These are phyloP conservation scores for Cyphomyrmex costatus DNA, from an alignment of 1,140 invertebrate species.

Conservation along the genomic window DNA sequence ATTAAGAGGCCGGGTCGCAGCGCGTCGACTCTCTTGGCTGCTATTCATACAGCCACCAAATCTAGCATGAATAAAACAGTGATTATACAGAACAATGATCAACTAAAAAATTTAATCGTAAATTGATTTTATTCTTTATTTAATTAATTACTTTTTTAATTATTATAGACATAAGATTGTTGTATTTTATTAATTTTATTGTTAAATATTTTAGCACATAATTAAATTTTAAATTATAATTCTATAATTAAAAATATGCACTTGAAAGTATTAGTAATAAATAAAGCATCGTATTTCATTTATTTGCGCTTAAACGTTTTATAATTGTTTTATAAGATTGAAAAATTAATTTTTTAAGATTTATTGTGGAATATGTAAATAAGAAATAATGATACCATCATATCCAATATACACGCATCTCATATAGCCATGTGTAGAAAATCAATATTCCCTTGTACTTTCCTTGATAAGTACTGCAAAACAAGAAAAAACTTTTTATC, in stretches of 20 bases:
- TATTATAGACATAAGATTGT: not conserved
- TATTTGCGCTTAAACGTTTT: not conserved
- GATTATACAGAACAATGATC: not conserved
- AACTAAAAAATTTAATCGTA: not conserved
- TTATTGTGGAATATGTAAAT: not conserved
- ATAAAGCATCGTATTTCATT: not conserved
- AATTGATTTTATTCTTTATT: not conserved
- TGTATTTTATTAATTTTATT: not conserved
- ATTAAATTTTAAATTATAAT: constrained; percentile 14
- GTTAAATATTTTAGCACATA: not conserved
- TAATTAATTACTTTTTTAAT: not conserved
- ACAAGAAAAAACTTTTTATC: constrained; percentile 33
- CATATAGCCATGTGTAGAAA: not conserved
- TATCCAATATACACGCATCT: not conserved
- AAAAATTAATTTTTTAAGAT: not conserved
- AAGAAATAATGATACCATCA: not conserved
- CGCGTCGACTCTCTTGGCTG: constrained; percentile 58
- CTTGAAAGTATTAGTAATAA: not conserved
- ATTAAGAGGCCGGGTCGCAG: constrained; percentile 76
- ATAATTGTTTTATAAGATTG: not conserved
- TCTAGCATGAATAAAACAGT: constrained; percentile 2
- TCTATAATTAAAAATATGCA: not conserved
- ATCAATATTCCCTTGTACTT: constrained; percentile 40
- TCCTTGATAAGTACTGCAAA: constrained; percentile 39
- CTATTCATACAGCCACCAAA: constrained; percentile 22